Base-by-base conservation (phyloP, 2,797 vertebrate species). In the Paratrypauchen microcephalus region DNA sequence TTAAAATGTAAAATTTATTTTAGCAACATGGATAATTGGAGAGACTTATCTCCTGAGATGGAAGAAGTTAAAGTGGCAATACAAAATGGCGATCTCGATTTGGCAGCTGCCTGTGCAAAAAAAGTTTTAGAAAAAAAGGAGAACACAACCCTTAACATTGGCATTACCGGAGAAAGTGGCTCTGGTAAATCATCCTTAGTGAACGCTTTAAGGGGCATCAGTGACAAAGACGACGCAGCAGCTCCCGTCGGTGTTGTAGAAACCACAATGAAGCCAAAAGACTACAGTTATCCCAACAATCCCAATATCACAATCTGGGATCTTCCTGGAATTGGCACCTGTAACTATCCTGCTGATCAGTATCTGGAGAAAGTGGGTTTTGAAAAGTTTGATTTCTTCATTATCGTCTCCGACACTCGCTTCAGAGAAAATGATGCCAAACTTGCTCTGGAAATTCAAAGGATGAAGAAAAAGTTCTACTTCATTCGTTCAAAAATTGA, bases 401-500 rank as follows among this genome's bases (percentile, higher is more conserved):
- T 41, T 41, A 41, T 41, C 39, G 11, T 41, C 39, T 13, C 39
- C 0, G 11, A 41, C 2, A 13, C 2, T 12, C 12, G 2, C 2
- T 41, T 41, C 39, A 15, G 15, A 67, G 84, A 92, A 45, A 87
- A 91, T 68, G 87, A 94, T 23, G 77, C 81, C 0, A 83, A 80
- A 62, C 84, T 95, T 26, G 93, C 93, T 36, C 2, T 59, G 0
- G 91, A 92, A 75, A 90, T 95, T 45, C 67, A 84, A 47, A 86
- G 79, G 56, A 91, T 89, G 73, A 77, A 75, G 19, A 93, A 92
- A 71, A 88, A 69, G 58, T 92, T 94, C 75, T 94, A 94, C 80
- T 94, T 95, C 41, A 83, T 94, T 62, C 90, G 93, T 62, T 87
- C 88, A 78, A 94, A 94, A 80, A 88, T 93, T 28, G 93, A 95